Evolutionary conservation across 2,797 vertebrate species (phyloP).

Genomic region (Cygnus olor): DNA sequence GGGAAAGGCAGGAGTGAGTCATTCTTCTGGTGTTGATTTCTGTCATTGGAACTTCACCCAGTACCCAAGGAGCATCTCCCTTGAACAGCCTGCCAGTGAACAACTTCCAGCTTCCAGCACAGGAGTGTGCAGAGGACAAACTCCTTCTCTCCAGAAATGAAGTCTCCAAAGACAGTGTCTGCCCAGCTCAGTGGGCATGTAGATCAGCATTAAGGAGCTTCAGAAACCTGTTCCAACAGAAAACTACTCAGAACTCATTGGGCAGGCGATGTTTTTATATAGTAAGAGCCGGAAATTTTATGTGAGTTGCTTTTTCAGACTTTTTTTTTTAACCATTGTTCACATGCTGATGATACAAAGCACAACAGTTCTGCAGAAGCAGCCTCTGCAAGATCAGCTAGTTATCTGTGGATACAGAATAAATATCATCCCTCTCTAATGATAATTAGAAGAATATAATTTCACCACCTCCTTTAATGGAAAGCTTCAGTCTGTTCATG

Average conservation of each 20-base stretch:
- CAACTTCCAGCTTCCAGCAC: too few relatives aligned
- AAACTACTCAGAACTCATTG: too few relatives aligned
- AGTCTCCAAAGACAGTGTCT: accelerated
- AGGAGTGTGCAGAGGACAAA: accelerated
- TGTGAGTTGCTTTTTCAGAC: not conserved
- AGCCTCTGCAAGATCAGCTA: too few relatives aligned
- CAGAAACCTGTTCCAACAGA: not conserved
- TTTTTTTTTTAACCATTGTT: not conserved
- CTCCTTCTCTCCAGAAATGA: not conserved
- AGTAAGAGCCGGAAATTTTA: not conserved
- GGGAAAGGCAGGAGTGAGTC: accelerated
- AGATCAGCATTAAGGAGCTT: not conserved
- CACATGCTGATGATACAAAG: accelerated
- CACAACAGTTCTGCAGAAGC: not conserved
- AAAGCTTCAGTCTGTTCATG: not conserved
- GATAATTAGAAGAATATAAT: not conserved
- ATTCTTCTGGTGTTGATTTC: not conserved
- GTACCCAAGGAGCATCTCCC: not conserved
- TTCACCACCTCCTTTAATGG: not conserved
- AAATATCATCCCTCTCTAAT: not conserved
- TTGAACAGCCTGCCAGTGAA: accelerated
- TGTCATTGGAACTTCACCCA: not conserved
- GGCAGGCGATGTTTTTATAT: not conserved
- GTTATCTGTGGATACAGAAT: not conserved
- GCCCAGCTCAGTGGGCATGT: accelerated